A percentile compares a stretch with the other conserved stretches of the same genome.
Conservation (phyloP, 2,113 vertebrate species). For the Hiodon alosoides region DNA sequence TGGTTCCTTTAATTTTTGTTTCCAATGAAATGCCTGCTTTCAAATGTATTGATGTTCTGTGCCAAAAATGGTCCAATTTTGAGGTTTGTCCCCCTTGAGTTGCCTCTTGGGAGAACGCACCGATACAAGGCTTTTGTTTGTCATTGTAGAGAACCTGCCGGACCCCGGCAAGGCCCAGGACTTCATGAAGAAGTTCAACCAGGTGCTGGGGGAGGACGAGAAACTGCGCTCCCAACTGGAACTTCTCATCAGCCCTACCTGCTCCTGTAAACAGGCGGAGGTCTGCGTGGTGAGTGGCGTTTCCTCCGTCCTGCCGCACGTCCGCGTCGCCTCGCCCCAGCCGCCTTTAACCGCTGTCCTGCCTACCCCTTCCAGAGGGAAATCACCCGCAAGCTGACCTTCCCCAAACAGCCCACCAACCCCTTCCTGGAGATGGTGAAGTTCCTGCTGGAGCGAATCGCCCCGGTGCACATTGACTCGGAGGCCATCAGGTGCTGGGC, state of each 20-base stretch:
- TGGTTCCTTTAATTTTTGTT: too few relatives aligned
- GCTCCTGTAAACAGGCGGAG: slow-evolving; percentile 97
- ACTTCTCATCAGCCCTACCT: slow-evolving; percentile 88
- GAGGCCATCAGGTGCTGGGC: slow-evolving; percentile 89
- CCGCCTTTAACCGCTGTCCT: not conserved
- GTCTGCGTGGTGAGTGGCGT: slow-evolving; percentile 86
- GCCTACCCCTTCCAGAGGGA: slow-evolving; percentile 68
- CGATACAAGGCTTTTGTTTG: not conserved
- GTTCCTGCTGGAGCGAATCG: slow-evolving; percentile 92
- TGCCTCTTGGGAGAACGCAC: not conserved
- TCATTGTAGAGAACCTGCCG: slow-evolving; percentile 83
- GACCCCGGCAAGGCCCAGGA: slow-evolving; percentile 98
- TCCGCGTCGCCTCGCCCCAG: not conserved
- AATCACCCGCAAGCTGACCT: slow-evolving; percentile 94
- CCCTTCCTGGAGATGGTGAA: slow-evolving; percentile 97
- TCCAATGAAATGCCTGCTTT: too few relatives aligned
- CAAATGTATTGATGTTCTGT: not conserved
- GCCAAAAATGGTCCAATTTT: not conserved
- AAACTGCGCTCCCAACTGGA: slow-evolving; percentile 88
- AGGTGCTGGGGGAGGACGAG: slow-evolving; percentile 94
- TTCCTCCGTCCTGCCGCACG: not conserved
- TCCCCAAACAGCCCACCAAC: slow-evolving; percentile 94
- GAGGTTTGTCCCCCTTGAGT: not conserved
- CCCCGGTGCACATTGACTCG: slow-evolving; percentile 96
- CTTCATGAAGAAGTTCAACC: slow-evolving; percentile 98